Percentiles rank a stretch among this genome's conserved stretches.
phyloP scores from a whole-genome alignment of 64 coral and sea anemone genomes.

The Stylophora pistillata region DNA sequence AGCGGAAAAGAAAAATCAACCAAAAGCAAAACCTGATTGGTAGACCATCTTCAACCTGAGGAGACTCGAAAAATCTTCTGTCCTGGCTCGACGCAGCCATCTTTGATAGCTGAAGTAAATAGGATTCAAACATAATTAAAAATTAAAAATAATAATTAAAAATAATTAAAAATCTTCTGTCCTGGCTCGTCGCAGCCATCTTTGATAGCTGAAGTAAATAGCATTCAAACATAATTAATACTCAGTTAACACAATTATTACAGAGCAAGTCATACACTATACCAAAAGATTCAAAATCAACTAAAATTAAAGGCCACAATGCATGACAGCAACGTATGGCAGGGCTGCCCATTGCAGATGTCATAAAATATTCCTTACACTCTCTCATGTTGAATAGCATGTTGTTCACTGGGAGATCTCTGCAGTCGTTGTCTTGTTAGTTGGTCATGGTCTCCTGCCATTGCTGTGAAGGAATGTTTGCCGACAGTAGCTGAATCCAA shows the following conservation, averaged over 20 bases:
- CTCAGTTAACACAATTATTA: too few relatives aligned
- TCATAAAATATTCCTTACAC: constrained; percentile 56
- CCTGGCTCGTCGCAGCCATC: constrained; percentile 87
- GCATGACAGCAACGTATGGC: too few relatives aligned
- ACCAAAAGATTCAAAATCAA: too few relatives aligned
- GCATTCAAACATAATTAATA: too few relatives aligned
- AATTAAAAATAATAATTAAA: neutral
- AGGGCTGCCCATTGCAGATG: too few relatives aligned
- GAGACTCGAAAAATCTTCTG: constrained; percentile 84
- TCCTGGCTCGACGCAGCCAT: constrained; percentile 87
- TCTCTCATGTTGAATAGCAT: constrained; percentile 83
- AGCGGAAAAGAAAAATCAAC: neutral
- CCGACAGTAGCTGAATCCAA: constrained; percentile 59
- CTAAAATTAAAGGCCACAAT: too few relatives aligned
- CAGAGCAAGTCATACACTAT: too few relatives aligned
- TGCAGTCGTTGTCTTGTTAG: constrained; percentile 82
- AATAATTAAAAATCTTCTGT: constrained; percentile 92
- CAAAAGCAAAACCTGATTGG: constrained; percentile 71
- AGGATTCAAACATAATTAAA: neutral
- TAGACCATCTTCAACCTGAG: constrained; percentile 78
- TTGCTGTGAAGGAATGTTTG: constrained; percentile 86
- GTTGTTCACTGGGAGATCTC: constrained; percentile 72
- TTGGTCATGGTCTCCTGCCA: constrained; percentile 91
- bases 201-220: constrained; percentile 66
- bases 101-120: constrained; percentile 78